These are phyloP conservation scores for Blera fallax DNA, from an alignment of 2,888 invertebrate species.

Conservation along the genomic window DNA sequence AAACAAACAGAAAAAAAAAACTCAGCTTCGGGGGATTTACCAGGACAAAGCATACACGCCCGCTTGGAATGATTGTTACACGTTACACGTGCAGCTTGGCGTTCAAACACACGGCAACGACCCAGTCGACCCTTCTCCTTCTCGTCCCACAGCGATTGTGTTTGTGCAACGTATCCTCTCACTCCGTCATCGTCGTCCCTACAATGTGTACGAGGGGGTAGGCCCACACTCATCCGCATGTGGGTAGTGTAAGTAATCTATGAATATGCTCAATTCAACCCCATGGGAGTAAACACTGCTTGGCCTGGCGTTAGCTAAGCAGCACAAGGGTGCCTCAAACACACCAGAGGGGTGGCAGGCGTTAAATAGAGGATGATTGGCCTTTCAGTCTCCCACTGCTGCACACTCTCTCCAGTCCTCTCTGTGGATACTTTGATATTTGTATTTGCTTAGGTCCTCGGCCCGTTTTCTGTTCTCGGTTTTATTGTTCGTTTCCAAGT, in stretches of 20 bases:
- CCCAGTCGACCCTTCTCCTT: constrained; percentile 3
- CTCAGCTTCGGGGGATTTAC: neutral
- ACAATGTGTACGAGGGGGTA: neutral
- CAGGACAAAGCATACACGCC: constrained; percentile 13
- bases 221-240: constrained; percentile 13
- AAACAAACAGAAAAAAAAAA: constrained; percentile 3
- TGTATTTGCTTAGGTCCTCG: constrained; percentile 60
- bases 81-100: constrained; percentile 28
- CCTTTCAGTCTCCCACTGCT: constrained; percentile 24
- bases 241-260: constrained; percentile 35
- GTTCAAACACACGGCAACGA: constrained; percentile 42
- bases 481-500: constrained; percentile 18
- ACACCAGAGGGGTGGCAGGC: neutral
- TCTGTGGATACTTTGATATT: constrained; percentile 37
- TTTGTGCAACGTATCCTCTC: constrained; percentile 41
- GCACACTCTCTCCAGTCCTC: neutral
- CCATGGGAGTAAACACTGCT: constrained; percentile 41
- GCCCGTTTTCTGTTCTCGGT: constrained; percentile 19
- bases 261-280: constrained; percentile 40
- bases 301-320: constrained; percentile 26
- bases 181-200: neutral
- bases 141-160: constrained; percentile 9
- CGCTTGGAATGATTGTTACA: constrained; percentile 30
- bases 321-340: constrained; percentile 9
- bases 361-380: constrained; percentile 27